phyloP scores from a whole-genome alignment of 1,140 invertebrate species.

The Drosophila ohnishii region DNA sequence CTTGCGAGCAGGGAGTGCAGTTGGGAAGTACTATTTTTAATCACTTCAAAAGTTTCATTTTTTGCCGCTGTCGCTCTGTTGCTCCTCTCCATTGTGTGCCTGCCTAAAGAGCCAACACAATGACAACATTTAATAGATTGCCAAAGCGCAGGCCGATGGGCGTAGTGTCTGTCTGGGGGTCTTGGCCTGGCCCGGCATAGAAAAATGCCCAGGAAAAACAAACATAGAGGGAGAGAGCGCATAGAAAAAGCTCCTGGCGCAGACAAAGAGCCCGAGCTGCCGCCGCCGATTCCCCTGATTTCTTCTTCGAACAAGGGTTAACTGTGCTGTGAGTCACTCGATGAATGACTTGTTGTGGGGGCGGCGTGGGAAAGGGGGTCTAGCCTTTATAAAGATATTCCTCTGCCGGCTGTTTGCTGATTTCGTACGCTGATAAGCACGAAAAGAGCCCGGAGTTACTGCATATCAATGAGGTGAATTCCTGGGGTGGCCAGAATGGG shows the following conservation, averaged over 20 bases:
- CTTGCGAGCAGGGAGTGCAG: conserved; percentile 1
- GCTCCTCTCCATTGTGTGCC: conserved; percentile 60
- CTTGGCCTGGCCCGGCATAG: conserved; percentile 38
- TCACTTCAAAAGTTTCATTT: conserved; percentile 75
- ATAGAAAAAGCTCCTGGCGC: conserved; percentile 17
- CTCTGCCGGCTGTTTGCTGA: conserved; percentile 53
- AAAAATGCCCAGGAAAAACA: conserved; percentile 60
- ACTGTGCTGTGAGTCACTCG: conserved; percentile 69
- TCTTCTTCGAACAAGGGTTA: conserved; percentile 65
- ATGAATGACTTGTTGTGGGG: conserved; percentile 50
- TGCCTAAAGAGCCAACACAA: conserved; percentile 65
- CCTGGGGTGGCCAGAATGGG: conserved; percentile 2
- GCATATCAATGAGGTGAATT: conserved; percentile 64
- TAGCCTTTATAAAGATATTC: conserved; percentile 69
- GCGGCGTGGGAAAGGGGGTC: background rate
- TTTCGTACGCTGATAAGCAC: conserved; percentile 66
- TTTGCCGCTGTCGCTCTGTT: conserved; percentile 19
- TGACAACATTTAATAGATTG: conserved; percentile 81
- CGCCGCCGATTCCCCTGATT: conserved; percentile 16
- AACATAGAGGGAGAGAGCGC: conserved; percentile 32
- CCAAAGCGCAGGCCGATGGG: conserved; percentile 23
- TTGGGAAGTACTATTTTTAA: conserved; percentile 67
- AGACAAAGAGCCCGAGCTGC: conserved; percentile 35
- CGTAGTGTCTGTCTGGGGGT: conserved; percentile 20
- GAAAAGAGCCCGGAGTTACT: conserved; percentile 42